Base-by-base conservation (phyloP, 2,113 vertebrate genomes). In the Uria lomvia region DNA sequence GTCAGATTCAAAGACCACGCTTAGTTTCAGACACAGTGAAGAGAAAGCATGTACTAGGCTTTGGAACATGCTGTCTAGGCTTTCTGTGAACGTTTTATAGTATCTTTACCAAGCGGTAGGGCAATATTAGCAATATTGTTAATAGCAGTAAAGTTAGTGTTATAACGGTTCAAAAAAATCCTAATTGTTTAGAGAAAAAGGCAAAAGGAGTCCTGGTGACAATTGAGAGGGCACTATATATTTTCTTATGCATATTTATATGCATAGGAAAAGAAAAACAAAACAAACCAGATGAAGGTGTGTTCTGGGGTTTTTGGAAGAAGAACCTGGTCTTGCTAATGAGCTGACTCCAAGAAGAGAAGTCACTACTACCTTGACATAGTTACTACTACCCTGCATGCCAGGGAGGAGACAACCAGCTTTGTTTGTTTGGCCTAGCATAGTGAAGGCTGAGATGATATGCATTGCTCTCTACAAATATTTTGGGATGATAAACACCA, bases 251-350 rank as follows among this genome's bases (percentile, higher is more conserved):
- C 19, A 30, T 71, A 49, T 34, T 65, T 50, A 24, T 26, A 11
- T n/a, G n/a, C n/a, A n/a, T n/a, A n/a, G n/a, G n/a, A n/a, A n/a
- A n/a, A n/a, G n/a, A n/a, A 10, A 11, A 11, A 1, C 7, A 6
- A 6, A 2, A 8, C 10, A 63, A 21, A 47, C 2, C 7, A 43
- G 17, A 30, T 87, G 15, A 62, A 2, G 2, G 2, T 21, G 16
- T 45, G 11, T 53, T 62, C 70, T 27, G 9, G 9, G 4, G 4
- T 6, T 27, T 68, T 60, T 52, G 23, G 34, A n/a, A 42, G 26
- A 73, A 42, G 34, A 75, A 34, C 15, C 5, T 43, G 8, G 8
- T 65, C 36, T 52, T 74, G 22, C 27, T 83, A 45, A 68, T 34
- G 6, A 45, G 20, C 15, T 60, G 47, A 59, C 45, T 36, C 22